Evolutionary conservation across 2,888 invertebrate genomes (phyloP).

Genomic region (Lasioglossum lativentre): DNA sequence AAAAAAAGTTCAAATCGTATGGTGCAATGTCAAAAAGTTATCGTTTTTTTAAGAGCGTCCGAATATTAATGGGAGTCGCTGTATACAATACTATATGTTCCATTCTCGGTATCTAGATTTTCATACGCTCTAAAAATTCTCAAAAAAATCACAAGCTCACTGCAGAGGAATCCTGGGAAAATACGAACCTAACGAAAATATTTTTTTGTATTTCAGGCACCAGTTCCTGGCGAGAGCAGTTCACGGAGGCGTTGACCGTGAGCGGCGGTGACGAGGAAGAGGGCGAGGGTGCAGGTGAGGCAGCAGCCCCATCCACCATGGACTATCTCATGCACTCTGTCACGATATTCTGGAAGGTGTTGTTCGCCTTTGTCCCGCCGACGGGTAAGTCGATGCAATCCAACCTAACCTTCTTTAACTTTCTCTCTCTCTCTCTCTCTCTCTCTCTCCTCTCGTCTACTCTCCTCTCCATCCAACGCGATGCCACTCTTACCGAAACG

Average conservation of each 20-base stretch:
- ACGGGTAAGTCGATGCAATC: constrained; percentile 89
- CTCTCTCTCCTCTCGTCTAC: background rate
- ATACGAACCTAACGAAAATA: background rate
- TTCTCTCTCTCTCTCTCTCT: too few relatives aligned
- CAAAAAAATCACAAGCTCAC: background rate
- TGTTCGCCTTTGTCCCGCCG: constrained; percentile 99
- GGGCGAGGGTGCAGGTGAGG: constrained; percentile 83
- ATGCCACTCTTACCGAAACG: background rate
- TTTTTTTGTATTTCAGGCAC: constrained; percentile 86
- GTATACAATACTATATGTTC: too few relatives aligned
- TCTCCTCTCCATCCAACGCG: background rate
- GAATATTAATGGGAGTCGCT: too few relatives aligned
- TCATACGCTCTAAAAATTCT: too few relatives aligned
- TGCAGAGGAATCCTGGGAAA: background rate
- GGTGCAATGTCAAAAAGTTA: too few relatives aligned
- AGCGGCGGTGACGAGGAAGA: constrained; percentile 91
- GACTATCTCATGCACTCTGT: constrained; percentile 98
- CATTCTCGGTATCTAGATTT: too few relatives aligned
- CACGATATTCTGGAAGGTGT: constrained; percentile 98
- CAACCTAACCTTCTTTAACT: background rate
- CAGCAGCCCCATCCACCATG: constrained; percentile 89
- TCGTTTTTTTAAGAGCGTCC: too few relatives aligned
- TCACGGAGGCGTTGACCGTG: constrained; percentile 97
- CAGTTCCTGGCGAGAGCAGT: constrained; percentile 99
- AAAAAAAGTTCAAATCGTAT: too few relatives aligned